Conservation (phyloP, 2,797 vertebrate species). For the Macropus fuliginosus region DNA sequence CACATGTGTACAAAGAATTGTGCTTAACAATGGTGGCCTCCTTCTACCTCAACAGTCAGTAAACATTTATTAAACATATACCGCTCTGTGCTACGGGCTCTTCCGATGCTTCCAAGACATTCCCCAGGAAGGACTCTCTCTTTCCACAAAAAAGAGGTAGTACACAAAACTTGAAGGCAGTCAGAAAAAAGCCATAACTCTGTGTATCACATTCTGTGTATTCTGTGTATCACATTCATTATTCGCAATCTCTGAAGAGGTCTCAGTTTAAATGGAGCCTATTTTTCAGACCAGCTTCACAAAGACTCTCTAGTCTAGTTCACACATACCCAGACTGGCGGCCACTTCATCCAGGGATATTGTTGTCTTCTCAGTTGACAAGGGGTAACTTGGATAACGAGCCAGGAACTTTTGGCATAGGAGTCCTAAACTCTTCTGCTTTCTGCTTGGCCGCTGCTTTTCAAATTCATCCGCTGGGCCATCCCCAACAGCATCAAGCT, state of each 20-base stretch:
- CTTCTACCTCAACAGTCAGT: background rate
- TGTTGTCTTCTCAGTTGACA: slow-evolving; percentile 89
- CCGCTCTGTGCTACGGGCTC: background rate
- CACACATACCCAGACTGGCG: slow-evolving; percentile 90
- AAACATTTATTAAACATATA: background rate
- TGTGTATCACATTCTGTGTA: background rate
- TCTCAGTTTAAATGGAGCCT: background rate
- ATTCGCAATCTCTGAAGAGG: background rate
- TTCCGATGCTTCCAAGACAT: background rate
- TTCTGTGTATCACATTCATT: background rate
- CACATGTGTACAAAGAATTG: background rate
- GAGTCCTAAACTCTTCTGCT: slow-evolving; percentile 96
- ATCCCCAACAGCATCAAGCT: slow-evolving; percentile 89
- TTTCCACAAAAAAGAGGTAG: background rate
- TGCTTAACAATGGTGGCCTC: background rate
- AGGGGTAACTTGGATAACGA: slow-evolving; percentile 93
- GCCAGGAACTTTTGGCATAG: slow-evolving; percentile 96
- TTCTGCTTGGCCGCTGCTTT: slow-evolving; percentile 94
- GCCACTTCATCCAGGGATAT: slow-evolving; percentile 97
- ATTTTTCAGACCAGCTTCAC: background rate
- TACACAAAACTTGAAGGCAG: background rate
- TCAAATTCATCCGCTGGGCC: slow-evolving; percentile 87
- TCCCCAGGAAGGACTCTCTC: background rate
- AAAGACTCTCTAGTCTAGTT: background rate
- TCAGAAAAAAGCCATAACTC: slow-evolving; percentile 9